Conservation (phyloP, 2,797 vertebrate species). For the Fundulus diaphanus region DNA sequence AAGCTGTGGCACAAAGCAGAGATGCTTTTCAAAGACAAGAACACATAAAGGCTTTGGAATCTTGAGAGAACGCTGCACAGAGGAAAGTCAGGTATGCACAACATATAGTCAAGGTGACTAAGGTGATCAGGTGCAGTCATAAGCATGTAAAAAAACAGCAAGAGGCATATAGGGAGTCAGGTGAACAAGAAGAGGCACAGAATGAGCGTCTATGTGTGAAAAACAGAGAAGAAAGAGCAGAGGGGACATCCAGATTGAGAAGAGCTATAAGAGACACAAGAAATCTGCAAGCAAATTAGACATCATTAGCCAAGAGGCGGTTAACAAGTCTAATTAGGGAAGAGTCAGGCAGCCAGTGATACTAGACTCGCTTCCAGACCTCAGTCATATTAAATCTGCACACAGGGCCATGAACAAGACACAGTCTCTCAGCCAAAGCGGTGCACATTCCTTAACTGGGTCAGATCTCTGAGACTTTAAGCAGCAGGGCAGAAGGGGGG, state of each 20-base stretch:
- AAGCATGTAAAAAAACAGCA: conserved; percentile 37
- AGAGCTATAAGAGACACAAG: conserved; percentile 61
- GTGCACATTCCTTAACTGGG: conserved; percentile 73
- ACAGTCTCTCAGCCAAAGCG: conserved; percentile 52
- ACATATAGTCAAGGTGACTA: conserved; percentile 58
- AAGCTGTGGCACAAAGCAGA: background rate
- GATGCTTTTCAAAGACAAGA: conserved; percentile 6
- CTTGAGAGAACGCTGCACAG: conserved; percentile 16
- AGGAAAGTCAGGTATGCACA: conserved; percentile 41
- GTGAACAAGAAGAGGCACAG: conserved; percentile 33
- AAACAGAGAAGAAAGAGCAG: conserved; percentile 36
- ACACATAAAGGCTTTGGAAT: conserved; percentile 12
- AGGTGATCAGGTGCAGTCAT: conserved; percentile 49
- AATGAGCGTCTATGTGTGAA: conserved; percentile 9
- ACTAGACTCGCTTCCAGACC: conserved; percentile 67
- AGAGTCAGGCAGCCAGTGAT: conserved; percentile 66
- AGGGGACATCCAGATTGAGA: conserved; percentile 56
- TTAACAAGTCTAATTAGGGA: conserved; percentile 76
- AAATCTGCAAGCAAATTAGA: conserved; percentile 77
- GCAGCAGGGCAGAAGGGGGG: conserved; percentile 46
- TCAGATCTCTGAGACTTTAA: conserved; percentile 74
- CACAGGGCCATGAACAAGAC: conserved; percentile 41
- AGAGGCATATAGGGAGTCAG: conserved; percentile 35
- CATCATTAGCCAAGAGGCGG: conserved; percentile 73
- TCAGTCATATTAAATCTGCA: conserved; percentile 39